Conservation (phyloP, 2,113 vertebrate genomes). For the Xiphias gladius region DNA sequence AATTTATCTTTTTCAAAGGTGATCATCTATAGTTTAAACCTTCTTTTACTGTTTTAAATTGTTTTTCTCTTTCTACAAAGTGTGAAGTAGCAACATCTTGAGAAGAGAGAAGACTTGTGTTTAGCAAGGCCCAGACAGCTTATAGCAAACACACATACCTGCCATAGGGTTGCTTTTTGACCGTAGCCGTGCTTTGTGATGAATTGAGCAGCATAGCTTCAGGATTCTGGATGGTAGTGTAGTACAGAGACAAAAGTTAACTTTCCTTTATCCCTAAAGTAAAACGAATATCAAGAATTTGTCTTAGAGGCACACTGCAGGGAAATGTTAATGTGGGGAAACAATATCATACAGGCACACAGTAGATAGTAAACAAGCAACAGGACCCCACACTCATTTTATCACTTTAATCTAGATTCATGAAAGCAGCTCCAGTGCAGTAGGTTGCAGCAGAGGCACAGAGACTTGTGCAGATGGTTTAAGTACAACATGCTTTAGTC, state of each 20-base stretch:
- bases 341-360: conserved; percentile 13
- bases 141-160: background rate
- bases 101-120: background rate
- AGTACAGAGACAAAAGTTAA: conserved; percentile 6
- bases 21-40: background rate
- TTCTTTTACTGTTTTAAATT: background rate
- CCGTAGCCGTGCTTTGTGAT: background rate
- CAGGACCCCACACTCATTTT: background rate
- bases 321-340: conserved; percentile 36
- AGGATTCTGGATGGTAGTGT: background rate
- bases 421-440: conserved; percentile 10
- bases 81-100: background rate
- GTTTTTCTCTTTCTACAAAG: background rate
- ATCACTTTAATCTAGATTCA: conserved; percentile 19
- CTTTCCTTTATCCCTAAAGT: conserved; percentile 4
- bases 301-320: conserved; percentile 18
- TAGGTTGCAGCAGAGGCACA: background rate
- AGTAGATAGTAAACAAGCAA: conserved; percentile 12
- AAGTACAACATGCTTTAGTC: conserved; percentile 2
- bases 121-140: background rate
- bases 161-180: background rate
- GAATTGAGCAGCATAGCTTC: background rate
- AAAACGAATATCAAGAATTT: conserved; percentile 9
- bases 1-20: no score
- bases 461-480: background rate